Conservation (phyloP, 2,797 vertebrate genomes). For the Hypotaenidia philippensis region DNA sequence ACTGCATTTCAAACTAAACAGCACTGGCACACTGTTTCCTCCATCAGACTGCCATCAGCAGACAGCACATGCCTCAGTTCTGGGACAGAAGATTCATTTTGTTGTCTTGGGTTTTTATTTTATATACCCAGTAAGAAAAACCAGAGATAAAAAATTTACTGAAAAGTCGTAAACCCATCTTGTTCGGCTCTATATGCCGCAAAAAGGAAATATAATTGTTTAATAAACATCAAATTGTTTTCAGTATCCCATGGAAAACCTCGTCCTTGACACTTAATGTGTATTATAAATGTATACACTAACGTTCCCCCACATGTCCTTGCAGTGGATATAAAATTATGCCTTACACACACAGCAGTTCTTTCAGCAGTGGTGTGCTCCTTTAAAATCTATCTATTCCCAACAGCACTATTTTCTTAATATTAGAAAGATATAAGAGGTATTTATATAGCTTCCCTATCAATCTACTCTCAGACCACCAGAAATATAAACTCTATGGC, state of each 20-base stretch:
- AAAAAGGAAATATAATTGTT: slow-evolving; percentile 45
- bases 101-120: slow-evolving; percentile 3
- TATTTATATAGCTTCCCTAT: slow-evolving; percentile 69
- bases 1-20: background rate
- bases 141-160: background rate
- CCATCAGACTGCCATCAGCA: background rate
- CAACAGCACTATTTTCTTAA: slow-evolving; percentile 64
- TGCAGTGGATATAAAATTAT: slow-evolving; percentile 12
- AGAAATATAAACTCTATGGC: slow-evolving; percentile 61
- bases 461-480: slow-evolving; percentile 57
- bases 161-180: slow-evolving; percentile 36
- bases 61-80: background rate
- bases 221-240: slow-evolving; percentile 45
- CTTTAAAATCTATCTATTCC: slow-evolving; percentile 50
- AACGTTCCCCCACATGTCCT: background rate
- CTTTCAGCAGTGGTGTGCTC: background rate
- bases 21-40: background rate
- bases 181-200: background rate
- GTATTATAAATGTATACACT: slow-evolving; percentile 10
- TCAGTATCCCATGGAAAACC: slow-evolving; percentile 38
- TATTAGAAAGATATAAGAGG: slow-evolving; percentile 48
- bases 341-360: background rate
- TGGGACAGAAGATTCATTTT: background rate
- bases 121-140: background rate
- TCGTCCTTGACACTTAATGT: slow-evolving; percentile 1